phyloP scores from a whole-genome alignment of 1,140 invertebrate species.

The Drosophila mauritiana region DNA sequence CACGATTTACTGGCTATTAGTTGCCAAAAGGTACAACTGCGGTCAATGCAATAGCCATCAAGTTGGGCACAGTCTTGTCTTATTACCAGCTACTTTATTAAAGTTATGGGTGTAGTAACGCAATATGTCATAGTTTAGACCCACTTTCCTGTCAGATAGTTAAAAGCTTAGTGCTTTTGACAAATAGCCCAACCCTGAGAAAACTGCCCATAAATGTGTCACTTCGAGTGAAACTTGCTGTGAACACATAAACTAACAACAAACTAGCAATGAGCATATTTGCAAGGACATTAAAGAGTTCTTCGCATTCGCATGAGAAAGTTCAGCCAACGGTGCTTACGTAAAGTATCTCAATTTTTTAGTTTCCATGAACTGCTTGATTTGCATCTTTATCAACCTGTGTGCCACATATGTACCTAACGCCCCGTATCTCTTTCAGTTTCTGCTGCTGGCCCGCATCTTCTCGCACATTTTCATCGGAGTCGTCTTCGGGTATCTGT shows the following conservation, averaged over 20 bases:
- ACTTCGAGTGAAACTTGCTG: background rate
- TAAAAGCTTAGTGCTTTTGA: background rate
- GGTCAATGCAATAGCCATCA: slow-evolving; percentile 9
- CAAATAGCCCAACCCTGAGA: background rate
- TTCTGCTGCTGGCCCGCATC: slow-evolving; percentile 90
- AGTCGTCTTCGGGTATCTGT: slow-evolving; percentile 95
- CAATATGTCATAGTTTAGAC: background rate
- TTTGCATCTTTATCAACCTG: background rate
- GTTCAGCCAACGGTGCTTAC: background rate
- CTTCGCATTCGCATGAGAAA: too few species aligned
- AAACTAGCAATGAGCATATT: background rate
- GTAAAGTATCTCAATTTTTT: background rate
- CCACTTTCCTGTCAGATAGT: background rate
- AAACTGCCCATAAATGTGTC: background rate
- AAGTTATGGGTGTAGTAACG: too few species aligned
- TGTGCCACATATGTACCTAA: slow-evolving; percentile 4
- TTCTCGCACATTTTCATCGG: slow-evolving; percentile 93
- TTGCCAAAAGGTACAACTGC: slow-evolving; percentile 4
- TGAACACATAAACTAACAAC: too few species aligned
- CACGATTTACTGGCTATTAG: slow-evolving; percentile 27
- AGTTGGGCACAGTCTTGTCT: background rate
- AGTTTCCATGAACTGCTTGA: background rate
- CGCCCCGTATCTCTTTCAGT: slow-evolving; percentile 85
- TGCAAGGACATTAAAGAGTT: background rate
- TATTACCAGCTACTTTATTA: background rate